Conservation (phyloP, 2,797 vertebrate species). For the Cossypha dichroa region DNA sequence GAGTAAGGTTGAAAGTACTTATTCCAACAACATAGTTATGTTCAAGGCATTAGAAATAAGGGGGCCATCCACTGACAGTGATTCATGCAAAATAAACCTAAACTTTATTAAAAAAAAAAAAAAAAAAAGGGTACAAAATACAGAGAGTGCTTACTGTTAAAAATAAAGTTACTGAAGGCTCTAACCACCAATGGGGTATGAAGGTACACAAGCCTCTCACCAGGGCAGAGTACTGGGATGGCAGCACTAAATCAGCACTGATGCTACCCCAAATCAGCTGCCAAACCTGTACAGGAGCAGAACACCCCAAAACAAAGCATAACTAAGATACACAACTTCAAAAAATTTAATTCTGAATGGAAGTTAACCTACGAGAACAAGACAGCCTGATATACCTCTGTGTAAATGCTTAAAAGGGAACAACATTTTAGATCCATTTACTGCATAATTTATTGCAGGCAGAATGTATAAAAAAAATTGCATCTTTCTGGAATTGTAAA, state of each 20-base stretch:
- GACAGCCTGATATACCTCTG: conserved; percentile 15
- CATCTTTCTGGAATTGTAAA: conserved; percentile 9
- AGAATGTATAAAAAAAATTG: conserved; percentile 33
- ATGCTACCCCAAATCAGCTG: conserved; percentile 32
- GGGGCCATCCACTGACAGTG: conserved; percentile 65
- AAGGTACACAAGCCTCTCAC: conserved; percentile 15
- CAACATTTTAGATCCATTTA: conserved; percentile 38
- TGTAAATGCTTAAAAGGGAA: conserved; percentile 56
- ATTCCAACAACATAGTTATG: conserved; percentile 49
- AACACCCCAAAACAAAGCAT: conserved; percentile 29
- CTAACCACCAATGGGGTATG: conserved; percentile 1
- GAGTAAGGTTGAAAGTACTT: conserved; percentile 67
- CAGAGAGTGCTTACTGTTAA: conserved; percentile 67
- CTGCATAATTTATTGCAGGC: conserved; percentile 53
- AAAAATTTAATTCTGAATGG: background rate
- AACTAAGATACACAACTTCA: conserved; percentile 35
- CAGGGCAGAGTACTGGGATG: background rate
- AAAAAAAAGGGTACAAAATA: conserved; percentile 36
- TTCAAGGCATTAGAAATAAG: conserved; percentile 70
- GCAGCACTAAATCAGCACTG: background rate
- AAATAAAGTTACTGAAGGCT: conserved; percentile 64
- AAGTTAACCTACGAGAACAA: background rate
- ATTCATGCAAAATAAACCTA: conserved; percentile 74
- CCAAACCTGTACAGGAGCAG: conserved; percentile 35
- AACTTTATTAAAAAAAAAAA: conserved; percentile 65